These are phyloP conservation scores for Euclidia mi DNA, from an alignment of 2,888 invertebrate genomes.

Conservation along the genomic window DNA sequence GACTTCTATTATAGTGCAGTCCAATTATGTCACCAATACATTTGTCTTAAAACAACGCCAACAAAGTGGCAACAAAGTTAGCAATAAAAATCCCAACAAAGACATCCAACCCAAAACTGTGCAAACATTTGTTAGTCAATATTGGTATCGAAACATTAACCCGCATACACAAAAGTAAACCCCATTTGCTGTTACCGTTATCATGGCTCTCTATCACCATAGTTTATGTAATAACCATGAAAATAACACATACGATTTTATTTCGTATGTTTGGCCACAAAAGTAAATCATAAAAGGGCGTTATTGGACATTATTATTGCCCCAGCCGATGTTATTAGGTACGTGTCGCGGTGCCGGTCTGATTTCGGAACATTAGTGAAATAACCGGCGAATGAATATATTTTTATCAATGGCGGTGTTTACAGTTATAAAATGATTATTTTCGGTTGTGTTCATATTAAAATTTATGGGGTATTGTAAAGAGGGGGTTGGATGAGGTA, in stretches of 20 bases:
- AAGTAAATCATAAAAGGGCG: conserved; percentile 81
- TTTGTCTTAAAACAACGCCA: too few species aligned
- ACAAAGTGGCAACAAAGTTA: too few species aligned
- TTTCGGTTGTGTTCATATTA: not conserved
- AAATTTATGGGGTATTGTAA: not conserved
- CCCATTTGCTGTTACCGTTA: conserved; percentile 34
- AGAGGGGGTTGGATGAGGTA: not conserved
- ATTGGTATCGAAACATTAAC: conserved; percentile 19
- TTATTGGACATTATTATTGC: conserved; percentile 86
- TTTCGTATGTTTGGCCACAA: conserved; percentile 70
- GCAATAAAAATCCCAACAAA: conserved; percentile 7
- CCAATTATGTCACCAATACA: too few species aligned
- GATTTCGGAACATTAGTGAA: conserved; percentile 42
- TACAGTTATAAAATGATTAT: conserved; percentile 9
- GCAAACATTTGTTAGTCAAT: conserved; percentile 22
- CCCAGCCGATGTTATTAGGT: conserved; percentile 70
- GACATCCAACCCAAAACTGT: conserved; percentile 7
- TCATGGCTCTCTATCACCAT: conserved; percentile 52
- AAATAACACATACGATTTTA: conserved; percentile 73
- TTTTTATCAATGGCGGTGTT: conserved; percentile 33
- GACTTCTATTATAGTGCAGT: too few species aligned
- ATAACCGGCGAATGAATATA: conserved; percentile 39
- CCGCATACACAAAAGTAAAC: conserved; percentile 33
- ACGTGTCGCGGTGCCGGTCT: conserved; percentile 50
- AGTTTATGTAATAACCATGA: conserved; percentile 46